phyloP scores from a whole-genome alignment of 2,113 vertebrate genomes.

The Merops nubicus region DNA sequence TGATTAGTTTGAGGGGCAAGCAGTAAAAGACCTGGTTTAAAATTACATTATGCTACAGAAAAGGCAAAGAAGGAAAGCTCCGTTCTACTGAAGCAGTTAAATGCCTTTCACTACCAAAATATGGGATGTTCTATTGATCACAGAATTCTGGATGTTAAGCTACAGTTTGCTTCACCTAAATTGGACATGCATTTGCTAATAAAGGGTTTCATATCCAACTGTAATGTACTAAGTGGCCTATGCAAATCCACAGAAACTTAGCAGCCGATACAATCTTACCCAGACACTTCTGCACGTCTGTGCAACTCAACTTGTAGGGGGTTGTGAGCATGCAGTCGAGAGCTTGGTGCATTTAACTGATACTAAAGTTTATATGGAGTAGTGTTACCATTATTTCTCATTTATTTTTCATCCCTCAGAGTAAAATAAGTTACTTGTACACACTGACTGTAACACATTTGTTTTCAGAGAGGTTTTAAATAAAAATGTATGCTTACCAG shows the following conservation, averaged over 20 bases:
- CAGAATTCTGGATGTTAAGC: not conserved
- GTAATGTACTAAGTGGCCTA: not conserved
- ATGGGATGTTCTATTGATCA: not conserved
- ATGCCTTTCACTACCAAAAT: not conserved
- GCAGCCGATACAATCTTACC: not conserved
- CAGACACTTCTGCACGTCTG: not conserved
- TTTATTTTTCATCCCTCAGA: not conserved
- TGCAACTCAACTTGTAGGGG: not conserved
- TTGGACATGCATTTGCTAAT: not conserved
- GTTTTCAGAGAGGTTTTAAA: not conserved
- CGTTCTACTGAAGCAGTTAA: not conserved
- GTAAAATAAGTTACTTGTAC: not conserved
- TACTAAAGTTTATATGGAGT: not conserved
- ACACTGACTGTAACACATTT: not conserved
- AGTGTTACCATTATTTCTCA: not conserved
- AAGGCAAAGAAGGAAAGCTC: not conserved
- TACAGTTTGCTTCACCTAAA: not conserved
- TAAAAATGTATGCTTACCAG: not conserved
- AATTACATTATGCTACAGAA: not conserved
- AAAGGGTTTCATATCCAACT: not conserved
- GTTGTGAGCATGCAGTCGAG: not conserved
- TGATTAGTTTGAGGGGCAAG: not conserved
- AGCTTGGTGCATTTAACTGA: not conserved
- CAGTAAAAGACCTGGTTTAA: not conserved
- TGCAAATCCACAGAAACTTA: not conserved